Conservation (phyloP, 2,888 invertebrate genomes). For the Sarcophaga carnaria region DNA sequence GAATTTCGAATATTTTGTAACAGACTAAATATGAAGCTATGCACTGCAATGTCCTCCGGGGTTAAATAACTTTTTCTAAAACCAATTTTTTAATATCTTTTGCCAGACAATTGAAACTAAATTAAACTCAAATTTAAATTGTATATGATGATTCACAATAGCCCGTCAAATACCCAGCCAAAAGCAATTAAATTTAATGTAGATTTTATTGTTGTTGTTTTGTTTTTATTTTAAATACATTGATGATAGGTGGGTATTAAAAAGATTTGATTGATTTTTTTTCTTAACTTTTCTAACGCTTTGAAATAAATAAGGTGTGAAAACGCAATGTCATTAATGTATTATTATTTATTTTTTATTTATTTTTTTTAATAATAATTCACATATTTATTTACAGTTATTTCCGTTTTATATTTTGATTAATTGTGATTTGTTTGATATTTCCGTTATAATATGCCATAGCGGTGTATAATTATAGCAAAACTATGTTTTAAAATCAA, state of each 20-base stretch:
- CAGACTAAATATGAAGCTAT: too few species aligned
- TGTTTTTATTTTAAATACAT: neutral
- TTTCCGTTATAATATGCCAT: constrained; percentile 27
- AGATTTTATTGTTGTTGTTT: too few species aligned
- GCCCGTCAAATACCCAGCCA: neutral
- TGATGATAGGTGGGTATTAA: constrained; percentile 44
- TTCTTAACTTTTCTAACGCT: neutral
- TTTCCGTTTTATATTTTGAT: constrained; percentile 48
- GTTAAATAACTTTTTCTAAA: too few species aligned
- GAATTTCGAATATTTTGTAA: too few species aligned
- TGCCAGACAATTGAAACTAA: too few species aligned
- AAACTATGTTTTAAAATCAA: neutral
- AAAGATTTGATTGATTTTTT: constrained; percentile 56
- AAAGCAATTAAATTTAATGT: neutral
- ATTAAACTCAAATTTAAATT: too few species aligned
- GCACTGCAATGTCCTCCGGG: too few species aligned
- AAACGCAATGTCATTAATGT: constrained; percentile 36
- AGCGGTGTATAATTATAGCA: neutral
- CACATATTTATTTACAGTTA: constrained; percentile 39
- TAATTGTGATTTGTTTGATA: constrained; percentile 40
- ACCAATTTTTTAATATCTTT: too few species aligned
- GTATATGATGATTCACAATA: neutral
- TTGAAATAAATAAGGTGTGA: constrained; percentile 43
- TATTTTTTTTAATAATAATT: neutral
- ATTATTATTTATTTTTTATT: neutral